Base-by-base conservation (phyloP, 2,113 vertebrate genomes). In the Alexandromys fortis region DNA sequence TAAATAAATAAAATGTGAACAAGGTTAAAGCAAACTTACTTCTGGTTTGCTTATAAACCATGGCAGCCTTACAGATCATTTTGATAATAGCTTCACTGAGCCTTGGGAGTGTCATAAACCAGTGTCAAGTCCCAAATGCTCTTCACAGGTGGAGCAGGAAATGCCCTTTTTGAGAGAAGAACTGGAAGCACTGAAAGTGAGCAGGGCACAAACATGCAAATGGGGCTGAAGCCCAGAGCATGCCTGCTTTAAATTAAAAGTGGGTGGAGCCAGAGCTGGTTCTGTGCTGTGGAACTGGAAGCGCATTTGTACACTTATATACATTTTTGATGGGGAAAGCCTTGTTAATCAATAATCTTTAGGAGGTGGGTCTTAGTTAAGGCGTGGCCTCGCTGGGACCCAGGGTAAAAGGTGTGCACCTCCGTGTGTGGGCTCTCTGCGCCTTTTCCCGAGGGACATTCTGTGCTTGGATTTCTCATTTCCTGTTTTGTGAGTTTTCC, bases 161-260 rank as follows among this genome's bases (percentile, higher is more conserved):
- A 86, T 35, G 42, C n/a, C 9, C 78, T 55, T 61, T 22, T 92
- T 58, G 8, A n/a, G 33, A 52, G 70, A 38, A 68, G 79, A 4
- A 6, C 49, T 21, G 76, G 10, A 58, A 28, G 83, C 89, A 45
- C 65, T 81, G 89, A 58, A 96, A 92, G 49, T 67, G 95, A 98
- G 83, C 10, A 38, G 28, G 28, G 42, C 97, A 92, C 87, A 81
- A 86, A 89, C 24, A 91, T 73, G 58, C 49, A 95, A 88, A 94
- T 95, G 61, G 95, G 79, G 5, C 86, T 55, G 75, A 52, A 92
- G 70, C 81, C 83, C 76, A 96, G 91, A 97, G 90, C 8, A 21
- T 21, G 72, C 30, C 67, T 91, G 81, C 83, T 97, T 97, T 95
- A 89, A 97, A 94, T 97, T 79, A 86, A 92, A 81, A 75, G 73